These are phyloP conservation scores for Drosophila neonasuta DNA, from an alignment of 2,888 invertebrate species.

Conservation along the genomic window DNA sequence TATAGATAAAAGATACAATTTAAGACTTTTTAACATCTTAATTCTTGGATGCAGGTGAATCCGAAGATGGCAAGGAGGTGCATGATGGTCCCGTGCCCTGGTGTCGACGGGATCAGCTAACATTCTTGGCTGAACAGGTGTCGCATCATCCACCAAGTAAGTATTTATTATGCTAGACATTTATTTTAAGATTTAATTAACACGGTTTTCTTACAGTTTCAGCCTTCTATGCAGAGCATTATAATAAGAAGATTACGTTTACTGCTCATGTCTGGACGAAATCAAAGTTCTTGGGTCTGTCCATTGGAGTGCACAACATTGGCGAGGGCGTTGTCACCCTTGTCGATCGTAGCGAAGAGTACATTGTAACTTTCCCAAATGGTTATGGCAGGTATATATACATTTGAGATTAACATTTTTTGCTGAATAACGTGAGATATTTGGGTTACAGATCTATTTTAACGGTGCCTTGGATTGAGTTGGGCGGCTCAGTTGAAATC, in stretches of 20 bases:
- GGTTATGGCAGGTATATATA: slow-evolving; percentile 93
- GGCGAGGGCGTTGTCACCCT: slow-evolving; percentile 96
- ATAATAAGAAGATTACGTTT: slow-evolving; percentile 93
- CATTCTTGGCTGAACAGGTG: slow-evolving; percentile 98
- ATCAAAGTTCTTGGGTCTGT: slow-evolving; percentile 98
- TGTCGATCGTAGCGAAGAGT: slow-evolving; percentile 95
- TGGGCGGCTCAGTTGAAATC: slow-evolving; percentile 96
- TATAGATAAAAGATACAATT: not conserved
- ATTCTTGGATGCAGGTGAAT: slow-evolving; percentile 50
- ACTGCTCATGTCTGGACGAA: slow-evolving; percentile 99
- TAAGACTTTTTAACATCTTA: not conserved
- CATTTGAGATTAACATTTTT: too few species aligned
- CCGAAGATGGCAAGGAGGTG: slow-evolving; percentile 80
- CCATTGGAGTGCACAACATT: slow-evolving; percentile 98
- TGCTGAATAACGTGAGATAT: not conserved
- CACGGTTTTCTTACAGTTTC: slow-evolving; percentile 87
- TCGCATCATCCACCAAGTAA: slow-evolving; percentile 99
- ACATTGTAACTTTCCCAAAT: slow-evolving; percentile 97
- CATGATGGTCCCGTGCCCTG: slow-evolving; percentile 95
- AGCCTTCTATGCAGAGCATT: slow-evolving; percentile 99
- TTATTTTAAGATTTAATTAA: not conserved
- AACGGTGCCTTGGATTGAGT: slow-evolving; percentile 99
- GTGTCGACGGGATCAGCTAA: slow-evolving; percentile 92
- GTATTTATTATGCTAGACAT: slow-evolving; percentile 35
- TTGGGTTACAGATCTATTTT: slow-evolving; percentile 90